Percentiles rank a stretch among this genome's conserved stretches.
phyloP scores from a whole-genome alignment of 1,140 invertebrate genomes.

The Heliothis subflexa region DNA sequence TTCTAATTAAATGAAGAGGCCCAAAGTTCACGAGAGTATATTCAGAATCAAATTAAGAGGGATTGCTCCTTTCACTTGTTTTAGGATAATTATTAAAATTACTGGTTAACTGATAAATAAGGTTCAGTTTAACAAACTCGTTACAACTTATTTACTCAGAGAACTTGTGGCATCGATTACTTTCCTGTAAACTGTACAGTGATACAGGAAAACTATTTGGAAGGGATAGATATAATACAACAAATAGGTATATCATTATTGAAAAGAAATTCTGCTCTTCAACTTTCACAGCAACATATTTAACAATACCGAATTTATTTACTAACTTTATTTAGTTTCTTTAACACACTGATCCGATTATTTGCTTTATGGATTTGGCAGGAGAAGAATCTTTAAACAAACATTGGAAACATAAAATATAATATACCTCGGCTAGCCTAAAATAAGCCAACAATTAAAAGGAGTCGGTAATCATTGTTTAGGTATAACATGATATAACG shows the following conservation, averaged over 20 bases:
- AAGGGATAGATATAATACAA: too few species aligned
- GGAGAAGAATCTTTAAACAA: neutral
- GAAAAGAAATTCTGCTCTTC: too few species aligned
- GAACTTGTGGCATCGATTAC: too few species aligned
- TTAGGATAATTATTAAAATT: constrained; percentile 5
- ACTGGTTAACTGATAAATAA: constrained; percentile 14
- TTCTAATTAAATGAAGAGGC: constrained; percentile 8
- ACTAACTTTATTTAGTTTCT: too few species aligned
- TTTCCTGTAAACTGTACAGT: too few species aligned
- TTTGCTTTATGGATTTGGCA: too few species aligned
- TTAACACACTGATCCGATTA: too few species aligned
- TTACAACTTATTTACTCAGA: neutral
- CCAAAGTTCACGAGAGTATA: constrained; percentile 12
- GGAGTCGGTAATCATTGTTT: neutral
- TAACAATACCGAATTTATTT: too few species aligned
- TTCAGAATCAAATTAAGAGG: constrained; percentile 22
- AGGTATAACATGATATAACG: neutral
- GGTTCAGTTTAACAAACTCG: neutral
- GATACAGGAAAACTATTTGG: too few species aligned
- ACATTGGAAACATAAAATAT: neutral
- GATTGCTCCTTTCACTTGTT: constrained; percentile 17
- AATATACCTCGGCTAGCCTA: neutral
- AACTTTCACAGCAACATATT: too few species aligned
- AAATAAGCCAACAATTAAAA: neutral
- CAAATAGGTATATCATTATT: too few species aligned